phyloP scores from a whole-genome alignment of 1,140 invertebrate genomes.

The Gryllus bimaculatus region DNA sequence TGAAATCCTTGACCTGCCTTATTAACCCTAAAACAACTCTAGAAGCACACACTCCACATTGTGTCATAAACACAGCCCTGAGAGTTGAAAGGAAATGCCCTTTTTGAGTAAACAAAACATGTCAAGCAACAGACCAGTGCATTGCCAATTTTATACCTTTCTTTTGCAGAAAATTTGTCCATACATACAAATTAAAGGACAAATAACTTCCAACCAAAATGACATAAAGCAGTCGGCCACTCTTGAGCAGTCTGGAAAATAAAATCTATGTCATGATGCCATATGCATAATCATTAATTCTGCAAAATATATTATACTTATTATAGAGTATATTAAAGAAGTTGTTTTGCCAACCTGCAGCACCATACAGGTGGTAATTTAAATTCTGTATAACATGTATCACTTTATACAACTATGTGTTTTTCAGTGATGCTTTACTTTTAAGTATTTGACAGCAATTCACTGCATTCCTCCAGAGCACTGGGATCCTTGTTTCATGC shows the following conservation, averaged over 20 bases:
- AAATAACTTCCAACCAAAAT: constrained; percentile 30
- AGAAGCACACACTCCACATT: too few species aligned
- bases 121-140: too few species aligned
- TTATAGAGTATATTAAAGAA: neutral
- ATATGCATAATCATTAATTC: too few species aligned
- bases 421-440: neutral
- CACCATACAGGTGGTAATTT: neutral
- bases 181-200: constrained; percentile 25
- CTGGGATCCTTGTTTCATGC: neutral
- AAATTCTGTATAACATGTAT: neutral
- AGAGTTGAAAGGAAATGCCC: too few species aligned
- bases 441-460: neutral
- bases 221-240: constrained; percentile 28
- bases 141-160: neutral
- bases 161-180: neutral
- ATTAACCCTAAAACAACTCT: too few species aligned
- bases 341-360: neutral
- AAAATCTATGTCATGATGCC: constrained; percentile 15
- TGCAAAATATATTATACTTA: neutral
- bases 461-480: neutral
- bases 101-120: too few species aligned
- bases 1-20: too few species aligned
- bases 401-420: neutral
- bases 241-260: constrained; percentile 30
- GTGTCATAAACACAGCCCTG: too few species aligned